Conservation (phyloP, 2,113 vertebrate species). For the Heterotis niloticus region DNA sequence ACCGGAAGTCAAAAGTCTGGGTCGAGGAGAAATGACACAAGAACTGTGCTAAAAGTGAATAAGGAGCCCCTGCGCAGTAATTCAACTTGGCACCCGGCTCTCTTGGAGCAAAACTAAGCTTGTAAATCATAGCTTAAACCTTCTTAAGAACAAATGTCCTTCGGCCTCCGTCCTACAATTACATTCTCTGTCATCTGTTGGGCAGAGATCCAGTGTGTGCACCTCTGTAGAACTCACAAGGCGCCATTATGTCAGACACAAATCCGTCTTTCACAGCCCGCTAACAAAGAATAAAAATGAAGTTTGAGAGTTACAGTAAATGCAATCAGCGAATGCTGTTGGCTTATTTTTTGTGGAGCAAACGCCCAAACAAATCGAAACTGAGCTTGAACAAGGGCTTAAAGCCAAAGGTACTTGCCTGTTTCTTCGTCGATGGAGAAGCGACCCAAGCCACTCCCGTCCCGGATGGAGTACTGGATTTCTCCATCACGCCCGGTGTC, state of each 20-base stretch:
- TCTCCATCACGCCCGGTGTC: conserved; percentile 87
- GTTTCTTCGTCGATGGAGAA: conserved; percentile 94
- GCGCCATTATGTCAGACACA: conserved; percentile 21
- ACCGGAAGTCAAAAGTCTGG: conserved; percentile 28
- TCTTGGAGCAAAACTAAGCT: conserved; percentile 49
- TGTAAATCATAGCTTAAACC: conserved; percentile 44
- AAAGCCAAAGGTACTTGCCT: conserved; percentile 64
- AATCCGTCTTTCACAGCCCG: background rate
- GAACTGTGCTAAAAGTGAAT: conserved; percentile 52
- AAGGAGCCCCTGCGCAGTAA: conserved; percentile 53
- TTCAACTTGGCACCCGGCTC: conserved; percentile 46
- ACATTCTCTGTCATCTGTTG: conserved; percentile 13
- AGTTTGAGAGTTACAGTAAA: background rate
- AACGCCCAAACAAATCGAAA: background rate
- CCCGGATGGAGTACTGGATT: conserved; percentile 90
- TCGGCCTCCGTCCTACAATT: conserved; percentile 19
- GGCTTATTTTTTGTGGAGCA: background rate
- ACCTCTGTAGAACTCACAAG: background rate
- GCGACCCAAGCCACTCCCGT: conserved; percentile 88
- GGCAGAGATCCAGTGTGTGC: conserved; percentile 12
- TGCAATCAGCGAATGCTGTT: background rate
- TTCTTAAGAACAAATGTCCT: conserved; percentile 22
- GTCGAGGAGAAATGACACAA: conserved; percentile 36
- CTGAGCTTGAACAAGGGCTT: background rate
- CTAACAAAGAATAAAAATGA: background rate